Evolutionary conservation across 2,888 invertebrate genomes (phyloP).

Genomic region (Sarcophaga variegata): DNA sequence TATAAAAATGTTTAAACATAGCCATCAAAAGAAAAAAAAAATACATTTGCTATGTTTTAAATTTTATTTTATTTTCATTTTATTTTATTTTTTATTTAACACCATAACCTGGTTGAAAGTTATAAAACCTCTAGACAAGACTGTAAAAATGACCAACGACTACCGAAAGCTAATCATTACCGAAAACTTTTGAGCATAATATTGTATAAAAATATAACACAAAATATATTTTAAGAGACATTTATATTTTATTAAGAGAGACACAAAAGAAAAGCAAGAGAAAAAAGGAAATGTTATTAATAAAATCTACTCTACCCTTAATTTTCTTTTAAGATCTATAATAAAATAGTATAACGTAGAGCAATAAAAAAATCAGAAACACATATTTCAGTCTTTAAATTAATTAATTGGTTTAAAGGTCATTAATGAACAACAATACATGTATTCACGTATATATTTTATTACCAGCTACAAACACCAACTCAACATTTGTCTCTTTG

Average conservation of each 20-base stretch:
- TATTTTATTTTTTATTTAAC: neutral
- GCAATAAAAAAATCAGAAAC: neutral
- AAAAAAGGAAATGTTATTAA: neutral
- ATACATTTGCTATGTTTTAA: too few relatives aligned
- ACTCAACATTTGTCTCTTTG: neutral
- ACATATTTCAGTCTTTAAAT: too few relatives aligned
- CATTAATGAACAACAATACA: slow-evolving; percentile 33
- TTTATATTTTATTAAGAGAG: neutral
- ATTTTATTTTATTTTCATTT: neutral
- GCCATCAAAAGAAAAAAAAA: too few relatives aligned
- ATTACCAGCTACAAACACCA: neutral
- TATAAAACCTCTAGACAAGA: neutral
- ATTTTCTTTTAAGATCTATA: neutral
- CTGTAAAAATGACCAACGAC: neutral
- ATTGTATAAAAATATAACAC: neutral
- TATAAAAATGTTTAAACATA: too few relatives aligned
- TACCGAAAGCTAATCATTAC: slow-evolving; percentile 24
- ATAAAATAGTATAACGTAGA: neutral
- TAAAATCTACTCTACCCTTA: neutral
- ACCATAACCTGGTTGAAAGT: neutral
- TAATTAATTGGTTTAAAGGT: slow-evolving; percentile 59
- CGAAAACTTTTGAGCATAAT: slow-evolving; percentile 21
- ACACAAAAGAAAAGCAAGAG: neutral
- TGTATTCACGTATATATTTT: too few relatives aligned
- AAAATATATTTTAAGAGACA: slow-evolving; percentile 4